Evolutionary conservation across 2,113 vertebrate species (phyloP), one percentile per base, ranked within the genome.

Genomic region (Hippolais icterina): DNA sequence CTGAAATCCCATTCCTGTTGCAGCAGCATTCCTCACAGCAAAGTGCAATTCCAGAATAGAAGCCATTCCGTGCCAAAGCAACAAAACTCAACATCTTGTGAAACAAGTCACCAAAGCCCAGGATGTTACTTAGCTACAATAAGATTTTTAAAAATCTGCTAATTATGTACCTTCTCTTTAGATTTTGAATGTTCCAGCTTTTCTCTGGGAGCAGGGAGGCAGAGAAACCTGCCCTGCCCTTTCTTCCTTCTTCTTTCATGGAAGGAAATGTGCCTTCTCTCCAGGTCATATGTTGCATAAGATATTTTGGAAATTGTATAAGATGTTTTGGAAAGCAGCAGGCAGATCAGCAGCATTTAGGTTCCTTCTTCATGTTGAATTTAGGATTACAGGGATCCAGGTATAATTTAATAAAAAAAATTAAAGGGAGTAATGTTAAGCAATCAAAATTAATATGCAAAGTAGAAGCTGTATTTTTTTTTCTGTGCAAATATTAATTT

Each of bases 371-470:
- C 27, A 20, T 35, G 25, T 19, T 76, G 50, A 77, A 69, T 8
- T 93, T 76, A 57, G 59, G 46, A 88, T 70, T 41, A 72, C 15
- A 76, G 23, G 50, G 33, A 59, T 39, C 9, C 16, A 63, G 5
- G 31, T 37, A 74, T 33, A 86, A 83, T 35, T 86, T 76, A 2
- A 44, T 42, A 3, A 21, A 54, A 74, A 77, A 75, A 57, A 29
- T 19, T 25, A 49, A 74, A 69, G 16, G 15, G 22, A 90, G 18
- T 0, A 5, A 46, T 92, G 80, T 61, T 35, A 72, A 92, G 25
- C 41, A 69, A 78, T 35, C 18, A 53, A 88, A 88, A 94, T 92
- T 42, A 83, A 24, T 63, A 61, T 46, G 57, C 52, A 41, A 90
- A 83, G 50, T 24, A 15, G 25, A 74, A 82, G 46, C 25, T 72